phyloP scores from a whole-genome alignment of 1,140 invertebrate species.

The Drosophila virilis region DNA sequence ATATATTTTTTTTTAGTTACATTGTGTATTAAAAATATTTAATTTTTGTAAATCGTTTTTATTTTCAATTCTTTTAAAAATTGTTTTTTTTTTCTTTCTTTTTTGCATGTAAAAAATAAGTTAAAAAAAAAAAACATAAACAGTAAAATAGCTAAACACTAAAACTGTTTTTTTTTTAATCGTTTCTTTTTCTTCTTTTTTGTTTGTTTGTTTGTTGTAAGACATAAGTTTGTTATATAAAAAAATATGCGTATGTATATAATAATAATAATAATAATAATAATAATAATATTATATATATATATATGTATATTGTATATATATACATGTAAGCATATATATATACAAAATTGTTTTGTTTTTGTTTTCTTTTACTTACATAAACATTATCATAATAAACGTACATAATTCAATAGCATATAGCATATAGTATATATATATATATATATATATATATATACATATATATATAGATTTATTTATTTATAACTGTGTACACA shows the following conservation, averaged over 20 bases:
- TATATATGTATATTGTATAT: conserved; percentile 35
- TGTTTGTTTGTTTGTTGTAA: conserved; percentile 25
- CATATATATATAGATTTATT: conserved; percentile 12
- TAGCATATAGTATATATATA: conserved; percentile 14
- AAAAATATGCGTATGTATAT: conserved; percentile 70
- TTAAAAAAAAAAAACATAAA: conserved; percentile 69
- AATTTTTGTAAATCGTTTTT: conserved; percentile 56
- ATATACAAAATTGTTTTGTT: conserved; percentile 26
- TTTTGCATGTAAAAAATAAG: conserved; percentile 65
- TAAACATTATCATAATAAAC: conserved; percentile 44
- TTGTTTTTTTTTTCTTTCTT: background rate
- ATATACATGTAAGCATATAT: conserved; percentile 11
- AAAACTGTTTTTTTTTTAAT: conserved; percentile 46
- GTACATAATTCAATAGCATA: conserved; percentile 47
- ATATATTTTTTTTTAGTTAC: conserved; percentile 65
- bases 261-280: conserved; percentile 43
- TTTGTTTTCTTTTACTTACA: conserved; percentile 39
- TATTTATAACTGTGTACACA: conserved; percentile 22
- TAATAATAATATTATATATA: conserved; percentile 37
- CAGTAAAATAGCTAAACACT: conserved; percentile 71
- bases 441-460: conserved; percentile 16
- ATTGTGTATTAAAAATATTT: conserved; percentile 76
- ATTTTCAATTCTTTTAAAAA: conserved; percentile 32
- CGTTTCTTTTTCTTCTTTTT: conserved; percentile 2
- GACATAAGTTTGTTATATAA: conserved; percentile 56